phyloP scores from a whole-genome alignment of 2,113 vertebrate species.

The Myrmecobius fasciatus region DNA sequence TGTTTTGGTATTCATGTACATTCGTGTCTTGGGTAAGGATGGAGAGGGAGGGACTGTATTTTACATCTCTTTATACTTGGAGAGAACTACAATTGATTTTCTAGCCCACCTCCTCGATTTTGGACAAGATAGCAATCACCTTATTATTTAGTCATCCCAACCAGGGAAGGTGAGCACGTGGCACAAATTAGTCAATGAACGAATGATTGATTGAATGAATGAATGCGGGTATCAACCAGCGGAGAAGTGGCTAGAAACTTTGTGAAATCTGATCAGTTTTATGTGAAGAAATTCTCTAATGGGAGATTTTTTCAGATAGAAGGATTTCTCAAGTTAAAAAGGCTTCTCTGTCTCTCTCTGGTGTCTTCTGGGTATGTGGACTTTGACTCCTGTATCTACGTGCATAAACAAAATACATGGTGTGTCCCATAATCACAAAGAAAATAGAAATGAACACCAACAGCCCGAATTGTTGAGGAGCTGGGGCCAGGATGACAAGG shows the following conservation, averaged over 20 bases:
- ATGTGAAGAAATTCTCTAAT: background rate
- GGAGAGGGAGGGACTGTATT: background rate
- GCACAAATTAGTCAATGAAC: background rate
- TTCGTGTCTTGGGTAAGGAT: background rate
- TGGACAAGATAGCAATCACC: background rate
- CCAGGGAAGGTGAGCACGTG: background rate
- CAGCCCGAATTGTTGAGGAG: constrained; percentile 84
- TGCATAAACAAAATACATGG: constrained; percentile 85
- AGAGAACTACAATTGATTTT: background rate
- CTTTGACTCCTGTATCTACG: constrained; percentile 85
- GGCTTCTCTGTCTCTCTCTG: constrained; percentile 37
- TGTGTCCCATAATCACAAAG: constrained; percentile 58
- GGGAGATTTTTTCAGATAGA: background rate
- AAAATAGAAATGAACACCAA: constrained; percentile 77
- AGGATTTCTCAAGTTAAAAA: background rate
- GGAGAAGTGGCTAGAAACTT: background rate
- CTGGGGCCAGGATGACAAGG: constrained; percentile 83
- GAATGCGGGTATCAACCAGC: background rate
- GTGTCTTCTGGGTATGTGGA: constrained; percentile 67
- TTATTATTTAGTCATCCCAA: background rate
- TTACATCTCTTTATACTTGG: background rate
- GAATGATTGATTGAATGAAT: background rate
- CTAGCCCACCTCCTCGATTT: background rate
- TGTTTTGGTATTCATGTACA: background rate
- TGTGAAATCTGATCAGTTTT: background rate